Percentiles rank a stretch among this genome's conserved stretches.
These are phyloP conservation scores for Arvicola amphibius DNA, from an alignment of 2,797 vertebrate species.

Conservation along the genomic window DNA sequence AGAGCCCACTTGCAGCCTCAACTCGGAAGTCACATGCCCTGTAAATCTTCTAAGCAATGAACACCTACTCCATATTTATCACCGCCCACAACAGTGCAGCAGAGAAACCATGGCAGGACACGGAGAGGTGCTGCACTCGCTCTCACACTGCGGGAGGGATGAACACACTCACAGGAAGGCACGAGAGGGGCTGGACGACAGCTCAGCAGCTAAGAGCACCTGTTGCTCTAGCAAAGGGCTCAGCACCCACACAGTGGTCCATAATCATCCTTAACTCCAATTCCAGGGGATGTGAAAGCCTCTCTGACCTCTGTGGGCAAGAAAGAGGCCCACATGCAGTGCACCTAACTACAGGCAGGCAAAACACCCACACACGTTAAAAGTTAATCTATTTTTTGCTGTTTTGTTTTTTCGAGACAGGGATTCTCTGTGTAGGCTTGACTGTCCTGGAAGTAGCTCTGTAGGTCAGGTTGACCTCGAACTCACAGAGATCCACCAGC, in stretches of 20 bases:
- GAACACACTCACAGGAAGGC: neutral
- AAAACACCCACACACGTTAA: neutral
- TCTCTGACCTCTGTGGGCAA: neutral
- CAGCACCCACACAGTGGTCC: neutral
- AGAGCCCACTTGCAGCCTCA: neutral
- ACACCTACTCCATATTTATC: neutral
- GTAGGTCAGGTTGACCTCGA: neutral
- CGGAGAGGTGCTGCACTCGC: neutral
- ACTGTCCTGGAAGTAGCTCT: neutral
- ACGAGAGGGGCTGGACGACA: neutral
- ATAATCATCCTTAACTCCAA: neutral
- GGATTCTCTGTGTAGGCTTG: no score
- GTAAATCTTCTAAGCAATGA: conserved; percentile 25
- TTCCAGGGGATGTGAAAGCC: neutral
- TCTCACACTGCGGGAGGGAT: conserved; percentile 15
- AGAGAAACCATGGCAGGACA: neutral
- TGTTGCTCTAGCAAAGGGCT: neutral
- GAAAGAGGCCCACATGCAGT: neutral
- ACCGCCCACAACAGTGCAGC: neutral
- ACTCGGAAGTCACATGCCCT: neutral
- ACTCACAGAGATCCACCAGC: neutral
- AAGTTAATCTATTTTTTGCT: neutral
- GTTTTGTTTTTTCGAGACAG: neutral
- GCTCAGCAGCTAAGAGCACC: neutral
- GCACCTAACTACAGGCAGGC: neutral